phyloP scores from a whole-genome alignment of 1,140 invertebrate genomes.

The Galleria mellonella region DNA sequence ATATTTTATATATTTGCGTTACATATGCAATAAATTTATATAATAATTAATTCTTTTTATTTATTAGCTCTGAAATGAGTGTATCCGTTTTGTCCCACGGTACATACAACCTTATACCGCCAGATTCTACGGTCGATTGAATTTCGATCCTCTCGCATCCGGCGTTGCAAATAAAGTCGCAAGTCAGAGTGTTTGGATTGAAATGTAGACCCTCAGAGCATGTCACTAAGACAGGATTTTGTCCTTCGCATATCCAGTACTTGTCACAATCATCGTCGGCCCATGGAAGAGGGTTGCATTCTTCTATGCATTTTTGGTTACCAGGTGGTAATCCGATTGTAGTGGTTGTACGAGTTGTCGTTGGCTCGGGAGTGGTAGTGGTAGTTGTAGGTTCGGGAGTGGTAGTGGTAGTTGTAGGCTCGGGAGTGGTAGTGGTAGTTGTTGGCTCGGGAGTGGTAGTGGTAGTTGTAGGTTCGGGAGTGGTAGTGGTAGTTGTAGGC shows the following conservation, averaged over 20 bases:
- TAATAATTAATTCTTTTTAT: too few relatives aligned
- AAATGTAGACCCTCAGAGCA: constrained; percentile 75
- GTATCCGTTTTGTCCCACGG: constrained; percentile 30
- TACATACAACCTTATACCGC: constrained; percentile 36
- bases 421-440: too few relatives aligned
- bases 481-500: too few relatives aligned
- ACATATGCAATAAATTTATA: too few relatives aligned
- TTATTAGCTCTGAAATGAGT: too few relatives aligned
- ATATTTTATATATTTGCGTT: too few relatives aligned
- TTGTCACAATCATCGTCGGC: constrained; percentile 69
- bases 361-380: too few relatives aligned
- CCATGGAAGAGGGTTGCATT: constrained; percentile 43
- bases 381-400: too few relatives aligned
- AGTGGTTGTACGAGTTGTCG: too few relatives aligned
- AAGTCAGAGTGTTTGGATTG: constrained; percentile 37
- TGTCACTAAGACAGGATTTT: constrained; percentile 40
- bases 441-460: too few relatives aligned
- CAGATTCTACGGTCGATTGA: constrained; percentile 13
- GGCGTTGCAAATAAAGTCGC: constrained; percentile 24
- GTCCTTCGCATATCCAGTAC: constrained; percentile 73
- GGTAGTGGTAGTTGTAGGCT: too few relatives aligned
- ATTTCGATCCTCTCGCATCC: constrained; percentile 8
- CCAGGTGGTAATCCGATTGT: not conserved
- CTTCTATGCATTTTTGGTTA: constrained; percentile 14
- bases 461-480: too few relatives aligned